A percentile compares a stretch with the other conserved stretches of the same genome.
These are phyloP conservation scores for Toxotes jaculatrix DNA, from an alignment of 2,113 vertebrate genomes.

Conservation along the genomic window DNA sequence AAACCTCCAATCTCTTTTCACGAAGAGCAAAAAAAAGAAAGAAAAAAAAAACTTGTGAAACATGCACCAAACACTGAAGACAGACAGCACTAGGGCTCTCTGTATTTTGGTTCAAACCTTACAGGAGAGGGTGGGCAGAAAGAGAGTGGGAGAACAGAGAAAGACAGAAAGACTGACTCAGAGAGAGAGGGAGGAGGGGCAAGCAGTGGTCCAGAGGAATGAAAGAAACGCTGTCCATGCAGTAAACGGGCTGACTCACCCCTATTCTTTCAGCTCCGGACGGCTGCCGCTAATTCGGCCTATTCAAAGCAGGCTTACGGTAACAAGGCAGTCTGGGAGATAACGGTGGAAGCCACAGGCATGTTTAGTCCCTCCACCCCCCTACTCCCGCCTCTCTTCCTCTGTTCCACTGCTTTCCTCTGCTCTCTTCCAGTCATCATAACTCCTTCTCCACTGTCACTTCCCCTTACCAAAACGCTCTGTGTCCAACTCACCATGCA, in stretches of 20 bases:
- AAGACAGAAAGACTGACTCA: background rate
- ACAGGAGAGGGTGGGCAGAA: background rate
- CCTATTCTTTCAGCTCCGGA: slow-evolving; percentile 76
- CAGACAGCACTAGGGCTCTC: background rate
- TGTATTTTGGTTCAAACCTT: background rate
- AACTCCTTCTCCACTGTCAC: background rate
- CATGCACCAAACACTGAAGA: background rate
- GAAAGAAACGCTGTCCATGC: slow-evolving; percentile 75
- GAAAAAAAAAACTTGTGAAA: background rate
- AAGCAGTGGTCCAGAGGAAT: slow-evolving; percentile 40
- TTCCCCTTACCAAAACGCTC: background rate
- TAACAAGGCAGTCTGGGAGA: slow-evolving; percentile 72
- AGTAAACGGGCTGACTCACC: slow-evolving; percentile 83
- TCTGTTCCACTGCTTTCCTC: slow-evolving; percentile 3
- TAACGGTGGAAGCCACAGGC: slow-evolving; percentile 57
- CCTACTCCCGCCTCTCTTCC: slow-evolving; percentile 2
- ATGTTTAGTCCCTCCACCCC: slow-evolving; percentile 49
- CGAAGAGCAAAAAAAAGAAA: background rate
- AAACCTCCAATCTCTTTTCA: no score
- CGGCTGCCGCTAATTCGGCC: slow-evolving; percentile 75
- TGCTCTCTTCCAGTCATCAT: background rate
- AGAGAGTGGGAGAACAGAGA: background rate
- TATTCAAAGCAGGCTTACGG: slow-evolving; percentile 80
- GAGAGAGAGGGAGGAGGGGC: slow-evolving; percentile 7
- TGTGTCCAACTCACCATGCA: background rate